These are phyloP conservation scores for Araneus ventricosus DNA, from an alignment of 1,140 invertebrate genomes.

Conservation along the genomic window DNA sequence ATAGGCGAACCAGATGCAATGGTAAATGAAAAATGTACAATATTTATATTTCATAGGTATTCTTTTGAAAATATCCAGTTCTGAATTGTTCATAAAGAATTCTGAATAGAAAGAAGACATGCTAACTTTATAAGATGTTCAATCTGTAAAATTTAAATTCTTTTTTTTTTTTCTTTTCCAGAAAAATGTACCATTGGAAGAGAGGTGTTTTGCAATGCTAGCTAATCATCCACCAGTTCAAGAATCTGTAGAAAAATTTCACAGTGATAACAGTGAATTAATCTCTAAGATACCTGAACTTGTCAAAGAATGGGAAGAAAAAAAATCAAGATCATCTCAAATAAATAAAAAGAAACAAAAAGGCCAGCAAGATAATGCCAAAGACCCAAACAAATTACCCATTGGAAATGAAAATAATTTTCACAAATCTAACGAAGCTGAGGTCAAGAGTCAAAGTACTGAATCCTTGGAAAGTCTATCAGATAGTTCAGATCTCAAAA, in stretches of 20 bases:
- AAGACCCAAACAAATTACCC: neutral
- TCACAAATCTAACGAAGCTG: too few relatives aligned
- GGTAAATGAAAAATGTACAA: too few relatives aligned
- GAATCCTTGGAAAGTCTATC: too few relatives aligned
- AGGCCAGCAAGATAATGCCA: neutral
- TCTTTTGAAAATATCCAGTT: too few relatives aligned
- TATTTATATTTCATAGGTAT: too few relatives aligned
- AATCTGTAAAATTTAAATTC: neutral
- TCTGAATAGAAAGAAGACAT: too few relatives aligned
- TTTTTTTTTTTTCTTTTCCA: neutral
- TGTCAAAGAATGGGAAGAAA: slow-evolving; percentile 31
- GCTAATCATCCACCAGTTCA: slow-evolving; percentile 43
- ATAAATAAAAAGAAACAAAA: neutral
- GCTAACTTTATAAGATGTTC: too few relatives aligned
- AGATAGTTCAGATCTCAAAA: too few relatives aligned
- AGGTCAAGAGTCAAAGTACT: too few relatives aligned
- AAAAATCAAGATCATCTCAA: neutral
- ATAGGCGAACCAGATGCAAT: too few relatives aligned
- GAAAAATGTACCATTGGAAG: slow-evolving; percentile 45
- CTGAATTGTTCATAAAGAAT: too few relatives aligned
- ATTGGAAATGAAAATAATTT: neutral
- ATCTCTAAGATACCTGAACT: slow-evolving; percentile 1
- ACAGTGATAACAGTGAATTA: slow-evolving; percentile 5
- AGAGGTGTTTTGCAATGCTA: slow-evolving; percentile 32
- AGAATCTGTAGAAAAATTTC: slow-evolving; percentile 28